Conservation (phyloP, 1,140 invertebrate species). For the Lordiphosa mommai region DNA sequence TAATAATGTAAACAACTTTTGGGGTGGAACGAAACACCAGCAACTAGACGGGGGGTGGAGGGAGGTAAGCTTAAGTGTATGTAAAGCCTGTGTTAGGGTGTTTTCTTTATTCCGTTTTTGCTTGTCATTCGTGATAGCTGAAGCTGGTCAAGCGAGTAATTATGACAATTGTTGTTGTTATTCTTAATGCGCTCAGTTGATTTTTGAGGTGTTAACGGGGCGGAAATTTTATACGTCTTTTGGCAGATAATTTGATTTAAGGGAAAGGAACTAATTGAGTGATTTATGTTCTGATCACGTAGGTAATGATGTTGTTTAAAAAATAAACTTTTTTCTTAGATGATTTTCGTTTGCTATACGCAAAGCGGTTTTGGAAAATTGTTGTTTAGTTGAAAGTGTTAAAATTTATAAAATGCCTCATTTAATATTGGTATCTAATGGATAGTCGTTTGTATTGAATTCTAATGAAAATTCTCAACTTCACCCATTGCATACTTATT, state of each 20-base stretch:
- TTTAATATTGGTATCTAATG: too few species aligned
- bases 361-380: too few species aligned
- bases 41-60: neutral
- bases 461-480: too few species aligned
- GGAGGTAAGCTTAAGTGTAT: conserved; percentile 9
- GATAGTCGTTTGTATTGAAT: too few species aligned
- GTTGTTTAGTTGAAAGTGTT: too few species aligned
- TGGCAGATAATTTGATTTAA: conserved; percentile 14
- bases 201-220: conserved; percentile 42
- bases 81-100: conserved; percentile 6
- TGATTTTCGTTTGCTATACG: too few species aligned
- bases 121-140: conserved; percentile 29
- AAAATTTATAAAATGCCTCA: too few species aligned
- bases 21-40: conserved; percentile 1
- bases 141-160: conserved; percentile 62
- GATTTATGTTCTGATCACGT: too few species aligned
- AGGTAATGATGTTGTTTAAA: too few species aligned
- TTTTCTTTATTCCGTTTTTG: conserved; percentile 18
- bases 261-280: neutral
- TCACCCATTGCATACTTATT: too few species aligned
- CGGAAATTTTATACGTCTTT: conserved; percentile 27
- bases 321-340: too few species aligned
- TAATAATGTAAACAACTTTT: conserved; percentile 71
- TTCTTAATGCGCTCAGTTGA: conserved; percentile 48
- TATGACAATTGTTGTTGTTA: conserved; percentile 62